Conservation (phyloP, 2,888 invertebrate species). For the Tipula helvola region DNA sequence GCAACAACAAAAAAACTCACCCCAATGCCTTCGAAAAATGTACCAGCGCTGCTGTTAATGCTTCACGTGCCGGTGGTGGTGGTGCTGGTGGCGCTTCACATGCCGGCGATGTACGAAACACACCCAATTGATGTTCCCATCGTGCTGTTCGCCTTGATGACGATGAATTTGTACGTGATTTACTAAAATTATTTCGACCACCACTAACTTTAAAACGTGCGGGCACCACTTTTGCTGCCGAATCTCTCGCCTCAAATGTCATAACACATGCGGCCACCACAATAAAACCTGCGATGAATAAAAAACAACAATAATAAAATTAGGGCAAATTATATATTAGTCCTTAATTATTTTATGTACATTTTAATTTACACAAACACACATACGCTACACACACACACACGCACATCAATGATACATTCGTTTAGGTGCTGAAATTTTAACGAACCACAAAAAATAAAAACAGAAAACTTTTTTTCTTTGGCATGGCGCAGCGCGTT, state of each 20-base stretch:
- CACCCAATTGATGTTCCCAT: slow-evolving; percentile 54
- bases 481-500: neutral
- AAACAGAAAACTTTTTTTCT: neutral
- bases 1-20: slow-evolving; percentile 15
- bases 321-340: neutral
- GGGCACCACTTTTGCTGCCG: slow-evolving; percentile 83
- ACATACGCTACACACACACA: neutral
- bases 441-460: neutral
- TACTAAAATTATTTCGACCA: slow-evolving; percentile 26
- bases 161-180: slow-evolving; percentile 30
- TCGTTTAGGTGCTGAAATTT: neutral
- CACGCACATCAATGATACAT: neutral
- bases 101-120: slow-evolving; percentile 48
- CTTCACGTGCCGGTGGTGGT: slow-evolving; percentile 36
- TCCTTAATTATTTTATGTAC: neutral
- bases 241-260: slow-evolving; percentile 96
- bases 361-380: neutral
- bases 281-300: slow-evolving; percentile 67
- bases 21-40: slow-evolving; percentile 35
- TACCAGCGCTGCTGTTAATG: slow-evolving; percentile 37
- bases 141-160: slow-evolving; percentile 31
- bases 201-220: slow-evolving; percentile 48
- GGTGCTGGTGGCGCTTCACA: slow-evolving; percentile 32
- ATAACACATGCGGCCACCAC: slow-evolving; percentile 96
- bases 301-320: neutral